Conservation (phyloP, 2,113 vertebrate species). For the Saguinus imperator region DNA sequence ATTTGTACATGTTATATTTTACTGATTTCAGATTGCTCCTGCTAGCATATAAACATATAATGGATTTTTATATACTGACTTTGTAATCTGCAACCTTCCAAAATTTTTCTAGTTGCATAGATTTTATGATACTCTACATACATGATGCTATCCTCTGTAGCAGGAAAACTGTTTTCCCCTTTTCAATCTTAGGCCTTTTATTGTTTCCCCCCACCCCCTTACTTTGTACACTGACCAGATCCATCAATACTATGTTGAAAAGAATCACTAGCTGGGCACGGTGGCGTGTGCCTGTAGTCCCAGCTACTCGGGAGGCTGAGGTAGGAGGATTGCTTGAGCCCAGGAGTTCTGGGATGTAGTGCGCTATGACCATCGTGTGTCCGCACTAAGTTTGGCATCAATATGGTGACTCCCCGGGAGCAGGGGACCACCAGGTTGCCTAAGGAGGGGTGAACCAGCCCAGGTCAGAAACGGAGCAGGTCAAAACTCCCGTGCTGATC, state of each 20-base stretch:
- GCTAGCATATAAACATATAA: background rate
- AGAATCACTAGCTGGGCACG: background rate
- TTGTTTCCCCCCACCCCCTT: background rate
- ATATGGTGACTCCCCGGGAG: no score
- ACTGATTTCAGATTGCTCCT: slow-evolving; percentile 14
- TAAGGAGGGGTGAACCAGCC: no score
- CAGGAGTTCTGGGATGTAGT: no score
- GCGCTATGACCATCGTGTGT: no score
- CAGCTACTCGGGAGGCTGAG: no score
- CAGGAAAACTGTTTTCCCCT: background rate
- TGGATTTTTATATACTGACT: slow-evolving; percentile 11
- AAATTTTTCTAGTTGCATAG: background rate
- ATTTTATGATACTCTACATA: background rate
- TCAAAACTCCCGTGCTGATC: no score
- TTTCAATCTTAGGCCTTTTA: background rate
- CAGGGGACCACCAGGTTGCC: no score
- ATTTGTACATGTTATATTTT: background rate
- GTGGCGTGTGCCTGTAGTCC: no score
- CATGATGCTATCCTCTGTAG: background rate
- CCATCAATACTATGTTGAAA: background rate
- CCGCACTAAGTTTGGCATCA: no score
- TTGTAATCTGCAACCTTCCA: background rate
- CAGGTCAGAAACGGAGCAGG: no score
- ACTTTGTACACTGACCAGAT: background rate
- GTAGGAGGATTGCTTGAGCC: no score